phyloP scores from a whole-genome alignment of 1,140 invertebrate species.

The Whitmania pigra region DNA sequence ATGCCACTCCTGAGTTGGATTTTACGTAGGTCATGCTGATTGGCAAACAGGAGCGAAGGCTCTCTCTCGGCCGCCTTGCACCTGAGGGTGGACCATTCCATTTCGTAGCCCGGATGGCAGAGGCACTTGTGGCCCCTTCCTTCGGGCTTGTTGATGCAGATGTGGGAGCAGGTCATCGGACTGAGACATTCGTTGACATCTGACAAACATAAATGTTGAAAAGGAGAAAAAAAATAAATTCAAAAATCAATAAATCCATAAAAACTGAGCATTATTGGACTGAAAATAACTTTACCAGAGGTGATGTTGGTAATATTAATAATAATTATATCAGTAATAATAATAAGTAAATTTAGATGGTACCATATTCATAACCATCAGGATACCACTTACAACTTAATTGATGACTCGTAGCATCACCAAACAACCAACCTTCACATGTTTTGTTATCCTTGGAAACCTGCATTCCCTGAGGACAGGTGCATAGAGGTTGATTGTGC shows the following conservation, averaged over 20 bases:
- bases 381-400: background rate
- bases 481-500: constrained; percentile 18
- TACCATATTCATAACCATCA: background rate
- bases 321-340: too few species aligned
- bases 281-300: too few species aligned
- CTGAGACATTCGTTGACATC: constrained; percentile 80
- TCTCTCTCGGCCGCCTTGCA: constrained; percentile 58
- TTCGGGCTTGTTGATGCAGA: constrained; percentile 77
- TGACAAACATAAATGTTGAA: constrained; percentile 40
- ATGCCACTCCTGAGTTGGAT: constrained; percentile 27
- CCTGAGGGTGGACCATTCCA: constrained; percentile 61
- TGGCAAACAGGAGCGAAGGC: constrained; percentile 34
- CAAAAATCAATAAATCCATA: too few species aligned
- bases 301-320: too few species aligned
- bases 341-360: too few species aligned
- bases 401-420: background rate
- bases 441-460: constrained; percentile 28
- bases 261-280: too few species aligned
- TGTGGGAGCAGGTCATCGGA: constrained; percentile 77
- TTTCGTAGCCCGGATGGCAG: constrained; percentile 68
- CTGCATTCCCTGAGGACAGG: constrained; percentile 27
- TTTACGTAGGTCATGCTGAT: constrained; percentile 35
- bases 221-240: background rate
- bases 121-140: constrained; percentile 68
- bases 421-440: constrained; percentile 17